Evolutionary conservation across 2,113 vertebrate genomes (phyloP).

Genomic region (Pelvicachromis taeniatus): DNA sequence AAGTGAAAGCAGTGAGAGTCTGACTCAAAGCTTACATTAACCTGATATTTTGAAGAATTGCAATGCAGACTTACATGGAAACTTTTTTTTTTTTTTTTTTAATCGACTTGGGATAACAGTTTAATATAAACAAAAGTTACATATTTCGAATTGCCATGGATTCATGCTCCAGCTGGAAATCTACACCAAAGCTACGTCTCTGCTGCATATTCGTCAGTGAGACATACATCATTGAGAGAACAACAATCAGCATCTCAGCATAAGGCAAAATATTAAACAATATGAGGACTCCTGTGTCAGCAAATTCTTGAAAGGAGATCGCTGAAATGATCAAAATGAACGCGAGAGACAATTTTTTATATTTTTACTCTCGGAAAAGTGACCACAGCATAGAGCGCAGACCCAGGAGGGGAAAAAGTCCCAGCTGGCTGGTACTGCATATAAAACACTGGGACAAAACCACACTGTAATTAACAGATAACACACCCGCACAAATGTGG

Average conservation of each 20-base stretch:
- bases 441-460: not conserved
- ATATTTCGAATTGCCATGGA: not conserved
- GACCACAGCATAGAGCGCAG: not conserved
- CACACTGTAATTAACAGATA: not conserved
- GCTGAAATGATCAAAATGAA: not conserved
- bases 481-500: not conserved
- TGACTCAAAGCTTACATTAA: not conserved
- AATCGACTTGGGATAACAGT: not conserved
- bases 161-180: not conserved
- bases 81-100: too few relatives aligned
- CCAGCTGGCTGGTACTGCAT: not conserved
- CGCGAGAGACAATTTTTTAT: not conserved
- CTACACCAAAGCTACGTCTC: not conserved
- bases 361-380: not conserved
- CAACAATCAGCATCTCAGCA: not conserved
- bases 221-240: too few relatives aligned
- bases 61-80: too few relatives aligned
- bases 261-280: not conserved
- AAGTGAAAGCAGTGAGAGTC: not conserved
- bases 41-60: not conserved
- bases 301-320: not conserved
- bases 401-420: not conserved
- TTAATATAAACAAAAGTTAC: not conserved
- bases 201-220: too few relatives aligned
- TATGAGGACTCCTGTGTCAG: not conserved